Evolutionary conservation across 2,113 vertebrate species (phyloP), one percentile per base, ranked within the genome.

Genomic region (Myotis lucifugus): DNA sequence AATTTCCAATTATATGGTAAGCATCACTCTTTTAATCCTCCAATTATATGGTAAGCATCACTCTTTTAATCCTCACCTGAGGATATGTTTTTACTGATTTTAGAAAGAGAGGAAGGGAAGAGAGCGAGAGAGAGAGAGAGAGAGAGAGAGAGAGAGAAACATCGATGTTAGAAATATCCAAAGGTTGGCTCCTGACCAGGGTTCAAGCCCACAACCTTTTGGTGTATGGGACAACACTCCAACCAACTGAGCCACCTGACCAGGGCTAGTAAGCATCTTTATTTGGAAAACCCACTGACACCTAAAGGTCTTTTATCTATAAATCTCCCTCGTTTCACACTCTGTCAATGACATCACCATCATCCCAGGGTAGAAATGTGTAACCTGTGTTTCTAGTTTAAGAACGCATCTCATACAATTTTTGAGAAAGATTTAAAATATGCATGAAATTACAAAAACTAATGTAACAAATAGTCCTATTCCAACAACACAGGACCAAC

Each of bases 351-450:
- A 56, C 37, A 79, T 25, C 84, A 70, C 61, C 69, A 77, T 70
- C 50, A 42, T 73, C 34, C 78, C 69, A 96, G 37, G 72, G n/a
- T 83, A 83, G 69, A 96, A 87, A 91, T 54, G 50, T 19, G 50
- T 70, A 29, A 42, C 59, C 29, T 83, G n/a, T 87, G 76, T 74
- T 66, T 77, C 76, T 52, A 92, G 18, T 78, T 92, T 66, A 92
- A 42, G 29, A 89, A 81, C 32, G 48, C 59, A 61, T 48, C 46
- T 92, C 54, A 64, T 37, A 90, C 17, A 48, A 70, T 37, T 95
- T 90, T 92, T 90, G 37, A 95, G 17, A 29, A 14, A 23, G 17
- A 94, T 90, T 87, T 52, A 59, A 91, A 92, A 87, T 11, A 69
- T 79, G 27, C 8, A 46, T 15, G n/a, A 87, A 94, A 78, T 66